Evolutionary conservation across 2,888 invertebrate species (phyloP), one percentile per base, ranked within the genome.

Genomic region (Scaptomyza reducta): DNA sequence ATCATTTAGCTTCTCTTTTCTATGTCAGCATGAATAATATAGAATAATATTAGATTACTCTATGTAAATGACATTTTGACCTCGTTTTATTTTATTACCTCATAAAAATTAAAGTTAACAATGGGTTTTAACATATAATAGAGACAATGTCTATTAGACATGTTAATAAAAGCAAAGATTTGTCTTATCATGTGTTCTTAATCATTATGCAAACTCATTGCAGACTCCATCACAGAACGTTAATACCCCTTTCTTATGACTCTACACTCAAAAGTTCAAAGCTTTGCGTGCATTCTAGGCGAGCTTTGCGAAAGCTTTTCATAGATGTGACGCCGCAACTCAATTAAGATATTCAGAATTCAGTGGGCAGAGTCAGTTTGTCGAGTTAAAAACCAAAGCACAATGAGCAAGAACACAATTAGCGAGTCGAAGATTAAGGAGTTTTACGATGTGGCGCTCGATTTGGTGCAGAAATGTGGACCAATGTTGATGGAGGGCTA

Each of bases 391-490:
- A 38, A 42, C 47, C 10, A 49, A 14, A 41, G 14, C 42, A 69
- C 7, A 41, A 76, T 74, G 66, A 78, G 80, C 45, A 31, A 68
- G 29, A 62, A 40, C 33, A 35, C 61, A 49, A 42, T 75, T 29
- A 75, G 72, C 54, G 79, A 84, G 29, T 60, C 79, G 16, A 74
- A 84, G 68, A 61, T 91, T 35, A 81, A 90, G 78, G 74, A 84
- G 31, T 91, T 90, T 59, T 90, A 91, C 70, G 82, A 89, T 40
- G 80, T 88, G 16, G 91, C 89, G 7, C 38, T 91, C 44, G 70
- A 82, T 25, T 69, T 92, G 71, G 91, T 92, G n/a, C 66, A 88
- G 47, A 86, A 91, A 76, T 90, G 90, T 51, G 91, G 91, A 0
- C 87, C 89, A 13, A 55, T 91, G 25, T 75, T 92, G 64, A 89